Base-by-base conservation (phyloP, 1,140 invertebrate species). In the Holcopasites calliopsidis region DNA sequence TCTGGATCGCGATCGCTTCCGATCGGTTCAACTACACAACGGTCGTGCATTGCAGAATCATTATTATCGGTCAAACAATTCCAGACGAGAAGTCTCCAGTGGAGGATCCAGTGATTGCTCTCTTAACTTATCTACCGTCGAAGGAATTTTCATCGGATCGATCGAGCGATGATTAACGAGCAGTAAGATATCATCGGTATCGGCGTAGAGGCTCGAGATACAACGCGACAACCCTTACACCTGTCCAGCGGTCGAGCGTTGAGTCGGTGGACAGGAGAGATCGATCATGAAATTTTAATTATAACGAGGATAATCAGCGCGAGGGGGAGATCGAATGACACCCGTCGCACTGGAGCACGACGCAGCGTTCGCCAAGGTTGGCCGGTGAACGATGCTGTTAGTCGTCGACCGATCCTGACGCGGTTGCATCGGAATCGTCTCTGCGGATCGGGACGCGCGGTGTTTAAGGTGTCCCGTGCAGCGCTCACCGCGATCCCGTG, bases 201-300 rank as follows among this genome's bases (percentile, higher is more conserved):
- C 35, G 8, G 3, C 21, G 21, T 2, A 52, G 54, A 52, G n/a
- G 42, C n/a, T 42, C 38, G 64, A 66, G 28, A 65, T 50, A 58
- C 26, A 18, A 26, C 26, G 50, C n/a, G 49, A 65, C 38, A 33
- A 16, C 47, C 38, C 21, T 33, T 61, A 31, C 54, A 72, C 70
- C 47, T 72, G 57, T 64, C 31, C 21, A 26, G 40, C 26, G 50
- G 52, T 10, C 28, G n/a, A 35, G 28, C 18, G 26, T 33, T 23
- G 8, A 2, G 11, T n/a, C 10, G 26, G 3, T 18, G 16, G 13
- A 38, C 33, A 57, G 54, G n/a, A 6, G 66, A 33, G 54, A 82
- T 81, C 60, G 54, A 70, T 76, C 28, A 44, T 57, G 55, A 49
- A 79, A 49, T 62, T 54, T 70, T 74, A 58, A 81, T 80, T 69